A percentile compares a stretch with the other conserved stretches of the same genome.
These are phyloP conservation scores for Cepaea hortensis DNA, from an alignment of 2,888 invertebrate species.

Conservation along the genomic window DNA sequence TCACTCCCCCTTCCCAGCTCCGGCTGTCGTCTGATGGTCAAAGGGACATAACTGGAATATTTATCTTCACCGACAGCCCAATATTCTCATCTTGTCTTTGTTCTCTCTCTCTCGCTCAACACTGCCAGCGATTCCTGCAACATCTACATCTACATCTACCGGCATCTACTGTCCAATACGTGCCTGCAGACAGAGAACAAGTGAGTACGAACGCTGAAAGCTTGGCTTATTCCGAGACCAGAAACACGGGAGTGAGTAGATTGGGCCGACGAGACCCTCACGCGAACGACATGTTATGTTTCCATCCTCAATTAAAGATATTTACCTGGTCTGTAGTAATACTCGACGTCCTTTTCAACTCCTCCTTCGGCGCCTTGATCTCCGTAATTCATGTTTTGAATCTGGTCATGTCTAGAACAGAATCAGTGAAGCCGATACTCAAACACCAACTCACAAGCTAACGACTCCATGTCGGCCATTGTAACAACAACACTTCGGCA, in stretches of 20 bases:
- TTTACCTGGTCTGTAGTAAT: slow-evolving; percentile 69
- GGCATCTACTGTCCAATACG: no score
- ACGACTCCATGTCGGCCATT: slow-evolving; percentile 65
- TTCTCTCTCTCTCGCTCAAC: background rate
- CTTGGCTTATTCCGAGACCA: no score
- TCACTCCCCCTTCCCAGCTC: background rate
- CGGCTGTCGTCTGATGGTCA: background rate
- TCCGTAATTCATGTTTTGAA: slow-evolving; percentile 65
- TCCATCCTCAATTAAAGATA: no score
- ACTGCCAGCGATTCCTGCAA: no score
- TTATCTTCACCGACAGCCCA: background rate
- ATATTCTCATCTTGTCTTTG: background rate
- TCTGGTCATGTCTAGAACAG: slow-evolving; percentile 43
- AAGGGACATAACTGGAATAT: slow-evolving; percentile 41
- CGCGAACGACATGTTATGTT: no score
- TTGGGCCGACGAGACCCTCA: no score
- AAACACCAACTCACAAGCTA: slow-evolving; percentile 57
- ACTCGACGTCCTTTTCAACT: slow-evolving; percentile 70
- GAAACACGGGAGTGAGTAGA: no score
- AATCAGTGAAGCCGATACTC: slow-evolving; percentile 54
- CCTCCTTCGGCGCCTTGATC: slow-evolving; percentile 68
- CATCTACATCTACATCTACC: no score
- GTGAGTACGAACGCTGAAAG: no score
- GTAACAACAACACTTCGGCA: slow-evolving; percentile 67
- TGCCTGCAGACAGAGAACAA: no score